Conservation (phyloP, 1,140 invertebrate species). For the Melipona quadrifasciata region DNA sequence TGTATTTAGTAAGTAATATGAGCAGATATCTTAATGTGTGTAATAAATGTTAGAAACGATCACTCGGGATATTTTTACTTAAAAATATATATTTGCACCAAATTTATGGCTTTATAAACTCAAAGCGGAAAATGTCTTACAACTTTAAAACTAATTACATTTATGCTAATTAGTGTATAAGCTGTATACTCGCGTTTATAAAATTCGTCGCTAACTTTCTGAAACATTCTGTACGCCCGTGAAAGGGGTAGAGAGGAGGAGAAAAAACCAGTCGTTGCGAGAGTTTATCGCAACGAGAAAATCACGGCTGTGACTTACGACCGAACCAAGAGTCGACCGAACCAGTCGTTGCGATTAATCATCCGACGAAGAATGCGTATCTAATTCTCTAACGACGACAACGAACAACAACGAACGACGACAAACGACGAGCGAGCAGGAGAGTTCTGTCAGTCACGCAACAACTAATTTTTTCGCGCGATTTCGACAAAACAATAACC, state of each 20-base stretch:
- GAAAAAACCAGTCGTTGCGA: background rate
- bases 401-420: background rate
- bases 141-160: background rate
- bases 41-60: no score
- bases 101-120: no score
- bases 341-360: background rate
- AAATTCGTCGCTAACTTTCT: background rate
- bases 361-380: background rate
- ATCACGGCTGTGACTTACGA: background rate
- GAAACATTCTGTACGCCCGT: background rate
- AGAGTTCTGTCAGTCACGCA: background rate
- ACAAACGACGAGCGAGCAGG: background rate
- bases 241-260: no score
- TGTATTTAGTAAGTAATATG: no score
- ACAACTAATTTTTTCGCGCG: background rate
- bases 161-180: background rate
- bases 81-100: no score
- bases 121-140: background rate
- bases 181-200: background rate
- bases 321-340: background rate
- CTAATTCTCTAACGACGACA: background rate
- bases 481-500: background rate
- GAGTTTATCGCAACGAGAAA: slow-evolving; percentile 4
- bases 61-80: no score
- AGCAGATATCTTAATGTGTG: no score